Base-by-base conservation (phyloP, 2,113 vertebrate species). In the Myocastor coypus region DNA sequence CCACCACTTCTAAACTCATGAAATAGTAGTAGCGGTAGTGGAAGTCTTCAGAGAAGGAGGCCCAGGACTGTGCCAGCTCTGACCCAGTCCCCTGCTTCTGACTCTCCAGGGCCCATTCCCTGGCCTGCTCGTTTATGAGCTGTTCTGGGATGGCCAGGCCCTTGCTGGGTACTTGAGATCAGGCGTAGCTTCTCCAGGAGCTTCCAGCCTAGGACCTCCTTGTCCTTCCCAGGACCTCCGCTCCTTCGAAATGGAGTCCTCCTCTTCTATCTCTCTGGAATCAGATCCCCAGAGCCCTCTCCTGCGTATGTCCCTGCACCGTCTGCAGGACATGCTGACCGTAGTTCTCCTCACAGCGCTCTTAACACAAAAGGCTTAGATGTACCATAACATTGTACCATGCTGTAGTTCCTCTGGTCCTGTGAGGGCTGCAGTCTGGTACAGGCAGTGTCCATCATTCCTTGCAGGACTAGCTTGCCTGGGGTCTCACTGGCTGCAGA, bases 1-100 rank as follows among this genome's bases (percentile, higher is more conserved):
- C 73, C 34, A 55, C 69, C 64, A 90, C 22, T 87, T 90, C 85
- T 88, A 73, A 87, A 69, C 66, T 40, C 5, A 28, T 52, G 40
- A 89, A 75, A 83, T 42, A 83, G 73, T 69, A 13, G 78, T 77
- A 32, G 34, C 66, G 42, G 64, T 73, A 63, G 26, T 30, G 19
- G 55, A 52, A 94, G 50, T 2, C 63, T 96, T 94, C n/a, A 84
- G 37, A 82, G 89, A 82, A 86, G 52, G 87, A 37, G n/a, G 68
- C 80, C 28, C 19, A 13, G 50, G 22, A 24, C 26, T 32, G 40
- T 73, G 68, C 83, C 89, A 77, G 83, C 80, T 83, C 50, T 71
- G 59, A 64, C 34, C 59, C 63, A 42, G 11, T 16, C 63, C 52
- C 66, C 80, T 69, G 3, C 30, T 6, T 14, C 37, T 63, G 30